Percentiles rank a stretch among this genome's conserved stretches.
phyloP scores from a whole-genome alignment of 1,140 invertebrate species.

The Pentalonia nigronervosa region DNA sequence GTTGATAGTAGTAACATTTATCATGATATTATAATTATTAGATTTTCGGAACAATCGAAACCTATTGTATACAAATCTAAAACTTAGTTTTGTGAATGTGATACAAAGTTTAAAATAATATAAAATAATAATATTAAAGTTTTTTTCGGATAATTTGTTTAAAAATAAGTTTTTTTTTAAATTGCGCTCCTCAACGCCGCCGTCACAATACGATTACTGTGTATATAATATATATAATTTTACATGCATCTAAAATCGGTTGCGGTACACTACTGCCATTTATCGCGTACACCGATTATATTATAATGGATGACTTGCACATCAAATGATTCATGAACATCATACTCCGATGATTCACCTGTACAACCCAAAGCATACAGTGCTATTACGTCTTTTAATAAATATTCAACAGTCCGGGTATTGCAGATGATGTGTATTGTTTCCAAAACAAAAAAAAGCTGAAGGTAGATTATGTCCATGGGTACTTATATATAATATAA shows the following conservation, averaged over 20 bases:
- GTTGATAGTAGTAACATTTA: no score
- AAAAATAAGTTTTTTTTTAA: background rate
- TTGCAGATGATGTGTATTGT: slow-evolving; percentile 29
- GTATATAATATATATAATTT: background rate
- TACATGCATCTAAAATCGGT: background rate
- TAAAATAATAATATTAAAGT: background rate
- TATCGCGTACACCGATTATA: slow-evolving; percentile 15
- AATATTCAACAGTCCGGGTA: background rate
- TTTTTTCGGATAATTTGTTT: background rate
- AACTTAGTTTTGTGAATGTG: background rate
- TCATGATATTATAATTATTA: no score
- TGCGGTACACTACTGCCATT: background rate
- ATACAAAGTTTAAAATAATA: background rate
- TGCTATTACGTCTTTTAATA: background rate
- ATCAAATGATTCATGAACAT: background rate
- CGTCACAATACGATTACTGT: background rate
- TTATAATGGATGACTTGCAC: slow-evolving; percentile 37
- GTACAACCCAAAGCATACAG: background rate
- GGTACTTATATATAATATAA: slow-evolving; percentile 1
- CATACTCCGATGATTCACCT: background rate
- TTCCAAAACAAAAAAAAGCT: background rate
- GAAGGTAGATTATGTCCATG: background rate
- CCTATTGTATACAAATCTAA: background rate
- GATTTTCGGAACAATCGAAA: no score
- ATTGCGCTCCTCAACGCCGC: background rate